A percentile compares a stretch with the other conserved stretches of the same genome.
These are phyloP conservation scores for Stegastes partitus DNA, from an alignment of 2,113 vertebrate species.

Conservation along the genomic window DNA sequence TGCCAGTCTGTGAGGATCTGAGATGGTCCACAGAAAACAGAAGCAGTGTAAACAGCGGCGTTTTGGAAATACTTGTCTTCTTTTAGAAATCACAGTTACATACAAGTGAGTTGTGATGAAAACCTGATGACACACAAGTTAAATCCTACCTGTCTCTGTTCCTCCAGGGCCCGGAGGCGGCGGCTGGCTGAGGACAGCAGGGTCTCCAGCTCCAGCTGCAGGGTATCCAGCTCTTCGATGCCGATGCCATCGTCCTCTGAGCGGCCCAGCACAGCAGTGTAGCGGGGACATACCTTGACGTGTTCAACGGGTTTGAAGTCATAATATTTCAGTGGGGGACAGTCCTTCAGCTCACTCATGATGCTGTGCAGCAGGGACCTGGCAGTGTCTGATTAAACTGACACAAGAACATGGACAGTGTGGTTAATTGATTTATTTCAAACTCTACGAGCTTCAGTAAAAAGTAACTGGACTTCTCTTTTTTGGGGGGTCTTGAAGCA, in stretches of 20 bases:
- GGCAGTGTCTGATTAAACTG: slow-evolving; percentile 21
- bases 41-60: background rate
- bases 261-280: slow-evolving; percentile 95
- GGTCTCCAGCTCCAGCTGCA: slow-evolving; percentile 98
- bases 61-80: background rate
- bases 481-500: too few relatives aligned
- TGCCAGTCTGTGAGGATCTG: slow-evolving; percentile 99
- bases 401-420: background rate
- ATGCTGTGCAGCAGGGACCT: slow-evolving; percentile 44
- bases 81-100: background rate
- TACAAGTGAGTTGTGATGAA: too few relatives aligned
- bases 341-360: slow-evolving; percentile 99
- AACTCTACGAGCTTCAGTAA: too few relatives aligned
- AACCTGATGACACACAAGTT: too few relatives aligned
- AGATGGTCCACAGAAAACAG: slow-evolving; percentile 24
- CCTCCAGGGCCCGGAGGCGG: slow-evolving; percentile 93
- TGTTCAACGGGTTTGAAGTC: slow-evolving; percentile 99
- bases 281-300: slow-evolving; percentile 94
- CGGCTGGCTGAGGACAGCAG: slow-evolving; percentile 95
- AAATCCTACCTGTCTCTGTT: slow-evolving; percentile 93
- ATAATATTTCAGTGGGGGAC: slow-evolving; percentile 97
- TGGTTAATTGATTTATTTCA: background rate
- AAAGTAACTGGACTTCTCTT: too few relatives aligned
- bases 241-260: slow-evolving; percentile 98
- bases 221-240: slow-evolving; percentile 97